phyloP scores from a whole-genome alignment of 2,888 invertebrate species.

The Emmelina monodactyla region DNA sequence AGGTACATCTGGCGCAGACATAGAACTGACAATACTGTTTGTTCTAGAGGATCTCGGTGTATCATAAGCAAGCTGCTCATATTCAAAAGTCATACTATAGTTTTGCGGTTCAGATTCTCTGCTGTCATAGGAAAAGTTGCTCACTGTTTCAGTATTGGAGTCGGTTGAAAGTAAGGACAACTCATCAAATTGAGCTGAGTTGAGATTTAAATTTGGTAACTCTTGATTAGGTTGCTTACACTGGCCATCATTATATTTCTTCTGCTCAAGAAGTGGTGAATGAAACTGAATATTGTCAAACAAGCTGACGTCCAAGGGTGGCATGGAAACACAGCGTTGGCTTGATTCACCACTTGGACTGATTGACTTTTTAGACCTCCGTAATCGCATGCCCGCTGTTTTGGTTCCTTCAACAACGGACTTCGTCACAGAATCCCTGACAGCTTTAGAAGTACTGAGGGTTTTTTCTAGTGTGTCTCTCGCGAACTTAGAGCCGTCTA shows the following conservation, averaged over 20 bases:
- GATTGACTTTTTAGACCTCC: conserved; percentile 33
- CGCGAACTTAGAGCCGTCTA: conserved; percentile 46
- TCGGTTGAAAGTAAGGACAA: conserved; percentile 47
- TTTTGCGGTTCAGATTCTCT: conserved; percentile 30
- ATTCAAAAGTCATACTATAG: conserved; percentile 20
- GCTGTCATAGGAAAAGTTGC: conserved; percentile 41
- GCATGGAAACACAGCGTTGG: conserved; percentile 62
- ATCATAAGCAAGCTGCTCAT: conserved; percentile 40
- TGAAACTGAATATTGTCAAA: conserved; percentile 73
- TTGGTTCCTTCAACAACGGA: conserved; percentile 72
- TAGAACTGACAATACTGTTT: conserved; percentile 35
- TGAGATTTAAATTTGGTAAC: conserved; percentile 31
- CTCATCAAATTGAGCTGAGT: conserved; percentile 38
- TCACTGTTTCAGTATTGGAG: conserved; percentile 37
- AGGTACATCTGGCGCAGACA: conserved; percentile 38
- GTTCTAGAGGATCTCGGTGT: conserved; percentile 39
- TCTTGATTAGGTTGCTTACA: conserved; percentile 18
- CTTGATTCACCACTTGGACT: conserved; percentile 20
- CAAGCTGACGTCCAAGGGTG: conserved; percentile 60
- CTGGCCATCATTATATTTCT: conserved; percentile 27
- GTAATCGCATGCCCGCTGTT: conserved; percentile 58
- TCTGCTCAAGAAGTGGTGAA: conserved; percentile 64
- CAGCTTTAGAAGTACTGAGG: conserved; percentile 50
- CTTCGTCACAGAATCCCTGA: conserved; percentile 62
- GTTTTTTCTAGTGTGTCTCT: conserved; percentile 57